Conservation (phyloP, 1,140 invertebrate species). For the Danaus plexippus region DNA sequence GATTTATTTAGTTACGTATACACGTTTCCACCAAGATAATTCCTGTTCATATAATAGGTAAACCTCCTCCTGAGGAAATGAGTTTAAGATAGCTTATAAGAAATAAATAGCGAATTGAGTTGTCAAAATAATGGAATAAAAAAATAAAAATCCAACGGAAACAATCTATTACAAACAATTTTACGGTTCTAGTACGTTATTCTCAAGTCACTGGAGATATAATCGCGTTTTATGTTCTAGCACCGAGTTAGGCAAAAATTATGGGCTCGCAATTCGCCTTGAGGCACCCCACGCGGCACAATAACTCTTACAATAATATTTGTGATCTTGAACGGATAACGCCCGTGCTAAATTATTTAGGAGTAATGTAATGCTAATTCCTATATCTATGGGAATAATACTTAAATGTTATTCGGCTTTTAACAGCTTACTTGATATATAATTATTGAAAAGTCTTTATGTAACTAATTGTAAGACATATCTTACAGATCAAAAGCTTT, state of each 20-base stretch:
- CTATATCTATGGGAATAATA: constrained; percentile 18
- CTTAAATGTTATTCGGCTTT: too few relatives aligned
- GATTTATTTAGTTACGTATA: constrained; percentile 12
- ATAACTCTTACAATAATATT: constrained; percentile 65
- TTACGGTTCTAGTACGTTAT: constrained; percentile 52
- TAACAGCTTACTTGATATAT: too few relatives aligned
- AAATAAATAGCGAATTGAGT: too few relatives aligned
- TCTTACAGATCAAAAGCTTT: not conserved
- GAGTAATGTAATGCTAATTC: constrained; percentile 27
- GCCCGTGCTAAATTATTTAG: constrained; percentile 48
- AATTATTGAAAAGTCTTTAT: too few relatives aligned
- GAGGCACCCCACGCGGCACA: constrained; percentile 51
- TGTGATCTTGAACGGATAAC: constrained; percentile 53
- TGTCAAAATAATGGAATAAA: constrained; percentile 3
- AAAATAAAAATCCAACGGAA: constrained; percentile 22
- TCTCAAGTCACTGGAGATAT: constrained; percentile 60
- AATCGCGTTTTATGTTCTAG: constrained; percentile 67
- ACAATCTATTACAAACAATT: constrained; percentile 60
- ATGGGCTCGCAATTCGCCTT: constrained; percentile 53
- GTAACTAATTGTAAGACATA: too few relatives aligned
- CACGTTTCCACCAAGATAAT: too few relatives aligned
- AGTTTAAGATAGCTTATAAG: too few relatives aligned
- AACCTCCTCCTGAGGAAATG: too few relatives aligned
- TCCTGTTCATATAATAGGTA: too few relatives aligned
- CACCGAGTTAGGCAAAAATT: constrained; percentile 68